Evolutionary conservation across 2,888 invertebrate species (phyloP).

Genomic region (Charanyca ferruginea): DNA sequence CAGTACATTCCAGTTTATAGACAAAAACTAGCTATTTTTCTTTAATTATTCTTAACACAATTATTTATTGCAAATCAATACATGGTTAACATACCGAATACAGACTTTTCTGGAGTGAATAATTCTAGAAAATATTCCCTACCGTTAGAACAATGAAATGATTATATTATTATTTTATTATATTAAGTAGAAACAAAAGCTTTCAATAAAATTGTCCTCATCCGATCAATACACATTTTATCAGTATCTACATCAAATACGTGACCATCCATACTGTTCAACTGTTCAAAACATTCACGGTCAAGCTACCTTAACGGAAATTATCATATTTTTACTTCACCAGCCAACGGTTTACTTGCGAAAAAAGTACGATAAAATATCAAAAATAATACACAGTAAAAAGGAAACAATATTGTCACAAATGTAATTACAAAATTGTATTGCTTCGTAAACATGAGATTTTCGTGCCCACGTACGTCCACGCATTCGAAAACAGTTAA

Average conservation of each 20-base stretch:
- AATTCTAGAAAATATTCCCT: too few species aligned
- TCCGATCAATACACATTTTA: conserved; percentile 17
- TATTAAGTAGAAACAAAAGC: conserved; percentile 2
- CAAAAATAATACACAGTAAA: too few species aligned
- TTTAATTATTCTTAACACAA: neutral
- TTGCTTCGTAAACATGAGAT: conserved; percentile 44
- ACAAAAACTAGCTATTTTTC: neutral
- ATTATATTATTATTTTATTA: conserved; percentile 3
- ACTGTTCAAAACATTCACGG: conserved; percentile 26
- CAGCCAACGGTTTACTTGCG: neutral
- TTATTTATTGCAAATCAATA: too few species aligned
- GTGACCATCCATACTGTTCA: conserved; percentile 20
- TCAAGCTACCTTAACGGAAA: conserved; percentile 9
- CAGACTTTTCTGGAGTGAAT: too few species aligned
- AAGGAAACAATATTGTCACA: conserved; percentile 12
- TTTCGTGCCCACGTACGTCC: conserved; percentile 20
- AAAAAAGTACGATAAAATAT: conserved; percentile 9
- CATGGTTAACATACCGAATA: too few species aligned
- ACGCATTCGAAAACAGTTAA: conserved; percentile 41
- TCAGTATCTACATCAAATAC: conserved; percentile 30
- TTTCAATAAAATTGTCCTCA: conserved; percentile 16
- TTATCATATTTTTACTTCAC: conserved; percentile 30
- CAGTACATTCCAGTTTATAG: neutral
- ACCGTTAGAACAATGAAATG: neutral
- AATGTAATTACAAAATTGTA: conserved; percentile 25